Evolutionary conservation across 1,140 invertebrate species (phyloP).

Genomic region (Lysiphlebus fabarum): DNA sequence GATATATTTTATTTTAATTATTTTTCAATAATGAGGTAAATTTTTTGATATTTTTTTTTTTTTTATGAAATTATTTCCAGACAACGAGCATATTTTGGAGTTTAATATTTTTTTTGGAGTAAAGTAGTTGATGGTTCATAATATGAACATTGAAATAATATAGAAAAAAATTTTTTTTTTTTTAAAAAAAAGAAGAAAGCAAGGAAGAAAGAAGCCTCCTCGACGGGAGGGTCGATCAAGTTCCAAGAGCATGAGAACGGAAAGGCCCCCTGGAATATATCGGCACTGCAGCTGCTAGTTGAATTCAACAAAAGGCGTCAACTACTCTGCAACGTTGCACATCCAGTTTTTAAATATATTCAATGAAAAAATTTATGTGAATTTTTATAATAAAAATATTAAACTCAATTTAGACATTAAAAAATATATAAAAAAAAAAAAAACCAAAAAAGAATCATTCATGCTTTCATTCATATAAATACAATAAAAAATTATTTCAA

Average conservation of each 20-base stretch:
- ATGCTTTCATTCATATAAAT: no score
- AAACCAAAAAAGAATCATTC: no score
- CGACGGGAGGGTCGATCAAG: conserved; percentile 46
- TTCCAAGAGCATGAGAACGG: conserved; percentile 48
- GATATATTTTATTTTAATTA: no score
- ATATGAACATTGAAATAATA: not conserved
- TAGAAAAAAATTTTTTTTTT: conserved; percentile 3
- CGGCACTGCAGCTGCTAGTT: conserved; percentile 43
- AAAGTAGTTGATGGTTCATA: no score
- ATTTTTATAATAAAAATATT: not conserved
- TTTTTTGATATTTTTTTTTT: no score
- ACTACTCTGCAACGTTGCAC: conserved; percentile 9
- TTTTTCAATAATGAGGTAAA: no score
- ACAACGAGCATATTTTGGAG: no score
- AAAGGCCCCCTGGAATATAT: conserved; percentile 41
- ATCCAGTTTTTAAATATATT: not conserved
- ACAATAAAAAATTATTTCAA: no score
- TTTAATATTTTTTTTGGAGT: no score
- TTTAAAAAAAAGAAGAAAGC: not conserved
- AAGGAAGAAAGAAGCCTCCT: conserved; percentile 11
- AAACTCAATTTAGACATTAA: not conserved
- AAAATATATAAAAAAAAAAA: no score
- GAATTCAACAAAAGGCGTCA: conserved; percentile 42
- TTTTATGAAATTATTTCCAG: no score
- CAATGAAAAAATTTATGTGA: no score